Percentiles rank a stretch among this genome's conserved stretches.
These are phyloP conservation scores for Volucella inanis DNA, from an alignment of 2,888 invertebrate species.

Conservation along the genomic window DNA sequence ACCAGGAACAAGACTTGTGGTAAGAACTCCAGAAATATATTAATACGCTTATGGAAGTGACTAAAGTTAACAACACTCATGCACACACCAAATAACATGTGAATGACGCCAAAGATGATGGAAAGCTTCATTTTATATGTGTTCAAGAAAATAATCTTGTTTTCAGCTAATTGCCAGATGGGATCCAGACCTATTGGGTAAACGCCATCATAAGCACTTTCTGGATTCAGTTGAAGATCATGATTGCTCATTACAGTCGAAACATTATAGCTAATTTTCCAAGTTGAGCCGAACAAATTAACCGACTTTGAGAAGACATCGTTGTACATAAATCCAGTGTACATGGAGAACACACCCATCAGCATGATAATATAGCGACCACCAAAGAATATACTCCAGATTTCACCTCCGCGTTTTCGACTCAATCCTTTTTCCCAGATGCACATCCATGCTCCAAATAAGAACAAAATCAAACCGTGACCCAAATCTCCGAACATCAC, in stretches of 20 bases:
- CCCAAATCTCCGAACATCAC: slow-evolving; percentile 97
- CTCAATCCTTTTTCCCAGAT: slow-evolving; percentile 90
- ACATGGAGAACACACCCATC: slow-evolving; percentile 98
- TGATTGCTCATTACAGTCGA: slow-evolving; percentile 84
- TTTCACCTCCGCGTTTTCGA: slow-evolving; percentile 91
- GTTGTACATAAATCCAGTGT: slow-evolving; percentile 98
- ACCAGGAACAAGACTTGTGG: slow-evolving; percentile 95
- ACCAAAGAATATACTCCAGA: slow-evolving; percentile 98
- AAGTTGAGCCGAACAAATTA: slow-evolving; percentile 96
- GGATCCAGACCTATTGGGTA: slow-evolving; percentile 92
- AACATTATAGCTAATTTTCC: slow-evolving; percentile 87
- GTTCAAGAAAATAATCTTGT: slow-evolving; percentile 97
- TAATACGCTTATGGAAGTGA: slow-evolving; percentile 87
- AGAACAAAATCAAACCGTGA: slow-evolving; percentile 91
- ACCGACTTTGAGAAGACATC: slow-evolving; percentile 98
- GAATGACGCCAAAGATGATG: slow-evolving; percentile 95
- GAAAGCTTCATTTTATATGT: slow-evolving; percentile 98
- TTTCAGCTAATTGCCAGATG: slow-evolving; percentile 90
- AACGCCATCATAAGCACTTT: slow-evolving; percentile 84
- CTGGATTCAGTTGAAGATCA: slow-evolving; percentile 87
- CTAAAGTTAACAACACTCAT: slow-evolving; percentile 91
- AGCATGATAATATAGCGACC: slow-evolving; percentile 98
- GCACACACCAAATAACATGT: slow-evolving; percentile 97
- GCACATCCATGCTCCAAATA: slow-evolving; percentile 93
- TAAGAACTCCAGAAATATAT: slow-evolving; percentile 92